Conservation (phyloP, 2,113 vertebrate genomes). For the Eonycteris spelaea region DNA sequence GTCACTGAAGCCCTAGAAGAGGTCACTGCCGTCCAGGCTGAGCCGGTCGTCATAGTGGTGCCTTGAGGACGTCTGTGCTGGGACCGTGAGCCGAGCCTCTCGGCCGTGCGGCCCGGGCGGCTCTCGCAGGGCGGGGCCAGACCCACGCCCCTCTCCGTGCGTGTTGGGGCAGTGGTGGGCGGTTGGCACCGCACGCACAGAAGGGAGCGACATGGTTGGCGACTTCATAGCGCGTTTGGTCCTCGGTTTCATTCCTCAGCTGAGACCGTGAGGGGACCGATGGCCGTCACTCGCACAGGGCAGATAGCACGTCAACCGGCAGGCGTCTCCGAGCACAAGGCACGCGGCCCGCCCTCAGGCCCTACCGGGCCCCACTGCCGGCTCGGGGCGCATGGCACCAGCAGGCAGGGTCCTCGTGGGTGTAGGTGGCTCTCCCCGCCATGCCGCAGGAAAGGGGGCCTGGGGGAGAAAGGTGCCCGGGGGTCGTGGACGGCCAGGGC, state of each 20-base stretch:
- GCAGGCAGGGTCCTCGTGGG: background rate
- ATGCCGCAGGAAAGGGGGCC: too few relatives aligned
- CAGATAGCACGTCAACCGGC: background rate
- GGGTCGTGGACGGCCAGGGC: background rate
- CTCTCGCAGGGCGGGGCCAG: too few relatives aligned
- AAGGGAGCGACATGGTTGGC: background rate
- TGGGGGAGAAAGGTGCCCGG: background rate
- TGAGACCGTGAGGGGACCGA: background rate
- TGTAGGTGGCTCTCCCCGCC: too few relatives aligned
- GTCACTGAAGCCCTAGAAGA: background rate
- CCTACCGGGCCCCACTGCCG: too few relatives aligned
- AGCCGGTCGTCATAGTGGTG: background rate
- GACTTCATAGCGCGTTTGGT: background rate
- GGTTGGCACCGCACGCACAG: background rate
- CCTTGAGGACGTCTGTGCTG: background rate
- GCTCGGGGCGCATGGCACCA: background rate
- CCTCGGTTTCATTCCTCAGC: background rate
- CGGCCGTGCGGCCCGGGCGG: rapidly evolving
- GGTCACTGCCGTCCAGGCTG: rapidly evolving
- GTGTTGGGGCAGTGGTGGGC: background rate
- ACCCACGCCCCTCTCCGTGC: background rate
- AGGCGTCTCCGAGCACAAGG: background rate
- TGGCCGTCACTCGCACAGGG: background rate
- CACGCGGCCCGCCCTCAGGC: too few relatives aligned
- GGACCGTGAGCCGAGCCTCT: background rate